Base-by-base conservation (phyloP, 2,797 vertebrate genomes). In the Sebastes trivittatus region DNA sequence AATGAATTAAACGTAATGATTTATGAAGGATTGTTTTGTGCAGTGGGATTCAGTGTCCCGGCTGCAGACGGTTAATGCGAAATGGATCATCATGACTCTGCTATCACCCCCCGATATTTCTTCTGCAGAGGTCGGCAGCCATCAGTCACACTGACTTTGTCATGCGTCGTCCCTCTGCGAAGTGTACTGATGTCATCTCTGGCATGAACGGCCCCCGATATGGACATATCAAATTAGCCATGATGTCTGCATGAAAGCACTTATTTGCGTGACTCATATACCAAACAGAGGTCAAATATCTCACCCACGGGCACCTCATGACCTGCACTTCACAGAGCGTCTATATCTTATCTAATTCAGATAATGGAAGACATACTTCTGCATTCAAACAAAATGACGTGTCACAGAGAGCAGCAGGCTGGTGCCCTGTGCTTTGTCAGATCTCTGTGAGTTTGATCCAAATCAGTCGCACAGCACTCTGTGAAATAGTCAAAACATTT, bases 201-300 rank as follows among this genome's bases (percentile, higher is more conserved):
- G 90, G 87, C 81, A 73, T 77, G 81, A 54, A 71, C 65, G n/a
- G 70, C 72, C 36, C 54, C 54, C 62, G 23, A 75, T 65, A 77
- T 87, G 82, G 81, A 90, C 88, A 65, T 89, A 85, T 91, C 87
- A 87, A 92, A 92, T 93, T 91, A 91, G 85, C 82, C 78, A 78
- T 81, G 61, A 81, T 89, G 80, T 91, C 88, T 88, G 86, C 85
- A 89, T 91, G 83, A 82, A 83, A 84, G 87, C 85, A 77, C 80
- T 90, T 85, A 87, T 91, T 81, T 81, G 61, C 54, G n/a, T 92
- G 86, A 89, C 80, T 90, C 90, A 91, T 84, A 77, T 79, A 90
- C 79, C 88, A 77, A 80, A 62, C 77, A 58, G 75, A 86, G 87
- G 84, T 93, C 80, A 83, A 78, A 83, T 85, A 74, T 81, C 78